Evolutionary conservation across 1,140 invertebrate genomes (phyloP).

Genomic region (Latrodectus geometricus): DNA sequence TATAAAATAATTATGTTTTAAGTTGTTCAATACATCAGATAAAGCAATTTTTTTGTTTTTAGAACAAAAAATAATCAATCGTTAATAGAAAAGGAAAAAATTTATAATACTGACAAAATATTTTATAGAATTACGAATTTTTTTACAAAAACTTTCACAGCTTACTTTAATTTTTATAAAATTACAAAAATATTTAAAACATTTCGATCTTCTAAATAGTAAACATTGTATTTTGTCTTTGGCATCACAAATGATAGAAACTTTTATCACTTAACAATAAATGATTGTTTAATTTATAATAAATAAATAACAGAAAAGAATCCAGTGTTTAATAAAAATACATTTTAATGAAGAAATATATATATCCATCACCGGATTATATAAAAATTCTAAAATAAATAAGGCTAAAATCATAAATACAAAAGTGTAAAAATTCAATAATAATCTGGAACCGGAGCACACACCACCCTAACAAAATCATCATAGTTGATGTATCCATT

Average conservation of each 20-base stretch:
- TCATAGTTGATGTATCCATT: conserved; percentile 88
- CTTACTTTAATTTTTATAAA: too few relatives aligned
- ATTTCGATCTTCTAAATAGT: too few relatives aligned
- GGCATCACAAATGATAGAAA: neutral
- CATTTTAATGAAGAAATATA: neutral
- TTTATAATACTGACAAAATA: too few relatives aligned
- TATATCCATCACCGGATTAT: neutral
- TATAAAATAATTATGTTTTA: too few relatives aligned
- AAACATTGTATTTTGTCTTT: neutral
- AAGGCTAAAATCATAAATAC: conserved; percentile 1
- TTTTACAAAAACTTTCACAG: too few relatives aligned
- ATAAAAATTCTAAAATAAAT: neutral
- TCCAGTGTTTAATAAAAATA: neutral
- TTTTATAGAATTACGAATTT: too few relatives aligned
- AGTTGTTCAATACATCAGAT: too few relatives aligned
- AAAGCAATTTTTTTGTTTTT: too few relatives aligned
- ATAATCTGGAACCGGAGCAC: conserved; percentile 94
- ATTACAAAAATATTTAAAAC: too few relatives aligned
- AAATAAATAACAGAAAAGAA: neutral
- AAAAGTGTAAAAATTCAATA: conserved; percentile 73
- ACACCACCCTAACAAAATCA: conserved; percentile 93
- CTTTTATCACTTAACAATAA: neutral
- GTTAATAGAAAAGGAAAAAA: too few relatives aligned
- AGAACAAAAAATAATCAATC: too few relatives aligned
- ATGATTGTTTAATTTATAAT: neutral